Evolutionary conservation across 2,113 vertebrate species (phyloP).

Genomic region (Cyanoramphus novaezelandiae): DNA sequence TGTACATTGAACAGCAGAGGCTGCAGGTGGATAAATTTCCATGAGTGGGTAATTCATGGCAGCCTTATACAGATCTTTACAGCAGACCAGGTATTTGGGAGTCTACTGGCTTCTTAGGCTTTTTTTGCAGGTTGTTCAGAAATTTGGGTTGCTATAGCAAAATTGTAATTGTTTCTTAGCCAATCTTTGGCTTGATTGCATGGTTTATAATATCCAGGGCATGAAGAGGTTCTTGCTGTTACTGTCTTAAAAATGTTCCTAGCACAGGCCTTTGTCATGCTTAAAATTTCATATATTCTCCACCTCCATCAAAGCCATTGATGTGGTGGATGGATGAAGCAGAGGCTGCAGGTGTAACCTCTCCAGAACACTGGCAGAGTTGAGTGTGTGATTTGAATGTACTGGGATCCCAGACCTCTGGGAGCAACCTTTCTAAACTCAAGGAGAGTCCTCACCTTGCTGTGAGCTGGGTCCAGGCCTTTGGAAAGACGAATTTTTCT

Average conservation of each 20-base stretch:
- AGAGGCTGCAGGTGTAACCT: not conserved
- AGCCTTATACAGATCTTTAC: not conserved
- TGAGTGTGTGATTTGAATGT: accelerated
- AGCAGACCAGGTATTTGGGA: not conserved
- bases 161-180: not conserved
- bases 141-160: not conserved
- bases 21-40: not conserved
- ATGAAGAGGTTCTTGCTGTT: accelerated
- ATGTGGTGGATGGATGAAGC: not conserved
- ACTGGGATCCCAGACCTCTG: not conserved
- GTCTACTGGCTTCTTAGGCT: not conserved
- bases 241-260: not conserved
- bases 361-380: not conserved
- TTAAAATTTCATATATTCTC: not conserved
- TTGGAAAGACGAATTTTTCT: conserved; percentile 76
- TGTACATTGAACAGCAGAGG: not conserved
- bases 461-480: conserved; percentile 57
- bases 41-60: not conserved
- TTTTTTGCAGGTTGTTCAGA: not conserved
- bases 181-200: not conserved
- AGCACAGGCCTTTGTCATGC: not conserved
- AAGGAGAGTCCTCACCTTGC: conserved; percentile 63
- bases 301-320: not conserved
- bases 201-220: accelerated
- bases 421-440: not conserved